Conservation (phyloP, 2,888 invertebrate genomes). For the Clitarchus hookeri region DNA sequence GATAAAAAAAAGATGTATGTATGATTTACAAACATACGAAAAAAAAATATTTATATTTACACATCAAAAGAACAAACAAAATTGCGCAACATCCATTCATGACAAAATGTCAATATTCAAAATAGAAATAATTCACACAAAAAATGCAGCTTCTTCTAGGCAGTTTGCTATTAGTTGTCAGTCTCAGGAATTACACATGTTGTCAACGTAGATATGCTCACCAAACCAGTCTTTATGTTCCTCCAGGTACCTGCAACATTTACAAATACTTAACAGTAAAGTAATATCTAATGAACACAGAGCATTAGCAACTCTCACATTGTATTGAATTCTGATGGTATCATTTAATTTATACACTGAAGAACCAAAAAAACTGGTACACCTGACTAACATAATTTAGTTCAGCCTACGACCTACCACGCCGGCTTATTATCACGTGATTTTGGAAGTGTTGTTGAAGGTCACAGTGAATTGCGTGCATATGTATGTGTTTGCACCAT, state of each 20-base stretch:
- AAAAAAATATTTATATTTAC: neutral
- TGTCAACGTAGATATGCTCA: slow-evolving; percentile 52
- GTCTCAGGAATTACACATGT: slow-evolving; percentile 24
- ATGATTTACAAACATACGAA: neutral
- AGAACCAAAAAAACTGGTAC: too few relatives aligned
- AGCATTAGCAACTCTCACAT: too few relatives aligned
- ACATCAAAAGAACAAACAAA: neutral
- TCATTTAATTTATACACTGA: too few relatives aligned
- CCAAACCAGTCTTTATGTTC: slow-evolving; percentile 83
- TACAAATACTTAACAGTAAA: slow-evolving; percentile 31
- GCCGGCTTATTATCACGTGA: too few relatives aligned
- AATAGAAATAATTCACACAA: neutral
- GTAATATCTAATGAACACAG: too few relatives aligned
- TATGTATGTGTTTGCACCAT: too few relatives aligned
- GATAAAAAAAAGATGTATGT: too few relatives aligned
- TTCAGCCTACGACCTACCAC: too few relatives aligned
- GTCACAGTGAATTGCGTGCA: too few relatives aligned
- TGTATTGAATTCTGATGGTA: too few relatives aligned
- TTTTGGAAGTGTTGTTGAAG: too few relatives aligned
- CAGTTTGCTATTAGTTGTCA: slow-evolving; percentile 3
- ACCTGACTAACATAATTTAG: too few relatives aligned
- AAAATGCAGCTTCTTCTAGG: neutral
- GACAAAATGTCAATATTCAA: neutral
- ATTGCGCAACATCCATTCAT: neutral
- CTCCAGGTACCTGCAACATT: slow-evolving; percentile 69